Evolutionary conservation across 2,888 invertebrate genomes (phyloP), one percentile per base, ranked within the genome.

Genomic region (Eupithecia pulchellata): DNA sequence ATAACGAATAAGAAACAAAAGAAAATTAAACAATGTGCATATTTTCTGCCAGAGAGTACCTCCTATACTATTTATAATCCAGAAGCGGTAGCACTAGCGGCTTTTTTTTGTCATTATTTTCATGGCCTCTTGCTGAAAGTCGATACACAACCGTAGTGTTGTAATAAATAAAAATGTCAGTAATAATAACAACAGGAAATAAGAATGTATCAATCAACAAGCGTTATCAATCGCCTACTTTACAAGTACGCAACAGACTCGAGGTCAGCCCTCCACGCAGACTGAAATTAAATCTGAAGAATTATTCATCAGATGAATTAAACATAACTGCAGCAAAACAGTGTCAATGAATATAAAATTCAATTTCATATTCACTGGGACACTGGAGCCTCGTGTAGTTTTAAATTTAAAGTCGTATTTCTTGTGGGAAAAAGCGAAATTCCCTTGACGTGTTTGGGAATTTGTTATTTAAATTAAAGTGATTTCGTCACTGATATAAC

Each of bases 401-500:
- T 17, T 17, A 57, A 57, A 57, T 57, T 57, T 57, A 20, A 29
- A 57, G 57, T 71, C 64, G 39, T 68, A 63, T 67, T 58, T 57
- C 39, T 55, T 61, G 39, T 14, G 3, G 3, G 25, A 34, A 52
- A 60, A 64, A 66, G 63, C 39, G 39, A 29, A 39, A 36, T 47
- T 57, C 42, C 29, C 34, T 27, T 64, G 69, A 47, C 47, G 47
- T 29, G 27, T 39, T 66, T 25, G 2, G 8, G 75, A 71, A 78
- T 76, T 78, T 77, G 75, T 72, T 74, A 77, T 78, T 76, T 75
- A 76, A 78, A 81, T 83, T 73, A 68, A 78, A 79, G 78, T 76
- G 81, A 81, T 80, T 78, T 79, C 77, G 79, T 79, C 80, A 78
- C 77, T 77, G 82, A 82, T 82, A 81, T 75, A 77, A 78, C 71